Percentiles rank a stretch among this genome's conserved stretches.
Conservation (phyloP, 2,113 vertebrate species). For the Connochaetes taurinus region DNA sequence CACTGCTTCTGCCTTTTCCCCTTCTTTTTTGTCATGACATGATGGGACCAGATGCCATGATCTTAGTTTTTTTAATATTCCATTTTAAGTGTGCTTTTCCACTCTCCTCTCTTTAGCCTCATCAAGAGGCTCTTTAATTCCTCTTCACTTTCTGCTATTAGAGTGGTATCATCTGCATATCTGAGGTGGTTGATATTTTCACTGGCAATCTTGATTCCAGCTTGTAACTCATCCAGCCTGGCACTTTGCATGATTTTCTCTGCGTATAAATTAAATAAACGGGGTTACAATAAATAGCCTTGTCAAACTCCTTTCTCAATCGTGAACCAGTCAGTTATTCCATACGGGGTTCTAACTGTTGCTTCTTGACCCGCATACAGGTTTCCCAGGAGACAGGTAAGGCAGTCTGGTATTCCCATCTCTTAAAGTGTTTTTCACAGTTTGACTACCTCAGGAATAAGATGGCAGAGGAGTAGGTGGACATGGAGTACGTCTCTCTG, state of each 20-base stretch:
- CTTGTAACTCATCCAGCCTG: neutral
- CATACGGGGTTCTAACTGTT: neutral
- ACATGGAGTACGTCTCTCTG: neutral
- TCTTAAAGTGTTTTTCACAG: neutral
- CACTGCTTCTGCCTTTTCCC: neutral
- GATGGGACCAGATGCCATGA: neutral
- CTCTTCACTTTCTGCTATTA: neutral
- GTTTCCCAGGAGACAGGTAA: neutral
- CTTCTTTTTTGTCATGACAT: neutral
- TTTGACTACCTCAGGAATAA: neutral
- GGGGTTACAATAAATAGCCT: neutral
- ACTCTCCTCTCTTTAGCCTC: neutral
- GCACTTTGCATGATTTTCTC: neutral
- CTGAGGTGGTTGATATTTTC: neutral
- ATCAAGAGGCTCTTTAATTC: neutral
- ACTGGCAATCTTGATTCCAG: neutral
- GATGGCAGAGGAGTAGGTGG: neutral
- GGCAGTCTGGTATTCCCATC: neutral
- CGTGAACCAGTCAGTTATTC: neutral
- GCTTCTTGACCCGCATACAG: neutral
- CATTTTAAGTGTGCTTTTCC: neutral
- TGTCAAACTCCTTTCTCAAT: neutral
- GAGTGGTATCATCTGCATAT: neutral
- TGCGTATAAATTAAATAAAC: neutral
- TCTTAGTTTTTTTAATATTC: neutral